Base-by-base conservation (phyloP, 1,140 invertebrate species). In the Trichonephila clavata region DNA sequence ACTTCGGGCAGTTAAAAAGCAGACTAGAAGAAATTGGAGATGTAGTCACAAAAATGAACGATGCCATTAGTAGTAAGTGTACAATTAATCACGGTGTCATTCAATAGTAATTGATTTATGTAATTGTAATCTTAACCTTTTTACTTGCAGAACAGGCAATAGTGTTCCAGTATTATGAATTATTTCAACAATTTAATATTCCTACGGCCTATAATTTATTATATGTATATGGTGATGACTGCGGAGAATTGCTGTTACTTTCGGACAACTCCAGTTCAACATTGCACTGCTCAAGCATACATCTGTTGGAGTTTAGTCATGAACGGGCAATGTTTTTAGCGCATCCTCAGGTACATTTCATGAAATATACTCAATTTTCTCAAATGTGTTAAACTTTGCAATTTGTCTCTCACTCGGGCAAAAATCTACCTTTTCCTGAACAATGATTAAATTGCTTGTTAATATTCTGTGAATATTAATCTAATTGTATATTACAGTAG, bases 161-260 rank as follows among this genome's bases (percentile, higher is more conserved):
- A 14, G 21, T 90, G 13, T 91, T 94, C 57, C 88, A 90, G 20
- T 94, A 94, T 32, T 94, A 94, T 50, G 93, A 94, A 60, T 39
- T 87, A 39, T 86, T 94, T 80, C 88, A 94, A 43, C 50, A 60
- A 24, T 91, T 94, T 43, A 50, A 60, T 8, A 94, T 91, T n/a
- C 83, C 83, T 6, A 77, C 32, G 21, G 88, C 81, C 18, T 87
- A 94, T 63, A 80, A 20, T 2, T 94, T 88, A 89, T 24, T 43
- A 18, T 86, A 90, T 57, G 27, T 91, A 7, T 68, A n/a, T 27
- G 50, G 61, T 14, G 14, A 80, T 20, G 87, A 94, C 63, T 81
- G 80, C 20, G 87, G 65, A 4, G 93, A 94, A 32, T 21, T 90
- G 20, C 39, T 94, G 20, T 14, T 94, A 8, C 57, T 94, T 13